phyloP scores from a whole-genome alignment of 37 sponge, comb jelly and placozoan genomes.

The Tethya wilhelma region DNA sequence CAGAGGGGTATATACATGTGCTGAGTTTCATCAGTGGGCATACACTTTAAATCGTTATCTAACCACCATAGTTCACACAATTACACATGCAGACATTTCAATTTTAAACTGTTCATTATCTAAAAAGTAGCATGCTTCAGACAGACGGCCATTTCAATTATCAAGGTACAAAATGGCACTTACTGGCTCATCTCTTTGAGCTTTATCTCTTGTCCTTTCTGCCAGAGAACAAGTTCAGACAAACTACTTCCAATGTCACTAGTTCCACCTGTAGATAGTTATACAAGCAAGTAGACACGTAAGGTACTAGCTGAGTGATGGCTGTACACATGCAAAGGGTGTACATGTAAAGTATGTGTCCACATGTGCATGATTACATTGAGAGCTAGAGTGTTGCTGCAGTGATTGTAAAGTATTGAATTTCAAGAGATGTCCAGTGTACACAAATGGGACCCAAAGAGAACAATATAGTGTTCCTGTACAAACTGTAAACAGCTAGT shows the following conservation, averaged over 20 bases:
- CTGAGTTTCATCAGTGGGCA: no score
- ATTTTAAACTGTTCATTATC: neutral
- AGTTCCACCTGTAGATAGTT: constrained; percentile 54
- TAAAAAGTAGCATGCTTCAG: no score
- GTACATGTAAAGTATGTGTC: no score
- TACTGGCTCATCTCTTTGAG: constrained; percentile 69
- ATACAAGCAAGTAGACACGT: neutral
- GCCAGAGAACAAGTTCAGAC: constrained; percentile 75
- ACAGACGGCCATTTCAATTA: no score
- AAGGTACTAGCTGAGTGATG: neutral
- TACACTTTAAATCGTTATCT: no score
- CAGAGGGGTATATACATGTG: no score
- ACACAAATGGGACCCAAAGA: no score
- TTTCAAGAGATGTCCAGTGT: no score
- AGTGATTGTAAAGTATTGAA: no score
- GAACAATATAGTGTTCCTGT: no score
- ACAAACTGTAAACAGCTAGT: no score
- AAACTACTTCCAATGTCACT: constrained; percentile 63
- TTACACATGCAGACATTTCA: constrained; percentile 20
- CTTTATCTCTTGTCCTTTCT: constrained; percentile 66
- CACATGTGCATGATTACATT: constrained; percentile 39
- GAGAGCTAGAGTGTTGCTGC: no score
- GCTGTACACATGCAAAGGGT: neutral
- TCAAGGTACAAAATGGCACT: constrained; percentile 4
- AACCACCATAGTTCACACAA: constrained; percentile 21